Evolutionary conservation across 92 coral and sea anemone genomes (phyloP).

Genomic region (Anthopleura xanthogrammica): DNA sequence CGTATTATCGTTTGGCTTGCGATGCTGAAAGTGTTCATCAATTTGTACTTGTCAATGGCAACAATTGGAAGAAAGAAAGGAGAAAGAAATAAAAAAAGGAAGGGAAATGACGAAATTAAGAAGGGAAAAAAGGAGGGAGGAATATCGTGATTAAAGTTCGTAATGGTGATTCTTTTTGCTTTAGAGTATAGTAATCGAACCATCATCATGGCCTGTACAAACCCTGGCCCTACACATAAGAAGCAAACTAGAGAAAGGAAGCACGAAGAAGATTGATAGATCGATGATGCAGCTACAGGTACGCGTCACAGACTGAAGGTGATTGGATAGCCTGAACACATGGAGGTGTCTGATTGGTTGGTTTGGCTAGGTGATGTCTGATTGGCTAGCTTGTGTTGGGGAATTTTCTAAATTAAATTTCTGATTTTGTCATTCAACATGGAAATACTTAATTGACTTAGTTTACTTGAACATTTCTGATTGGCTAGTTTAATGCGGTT

Average conservation of each 20-base stretch:
- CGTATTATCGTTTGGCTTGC: too few relatives aligned
- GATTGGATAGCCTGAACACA: not conserved
- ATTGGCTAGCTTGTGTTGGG: not conserved
- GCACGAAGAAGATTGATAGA: conserved; percentile 73
- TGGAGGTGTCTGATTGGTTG: not conserved
- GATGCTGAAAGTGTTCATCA: too few relatives aligned
- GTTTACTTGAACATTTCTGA: not conserved
- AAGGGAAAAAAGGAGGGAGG: too few relatives aligned
- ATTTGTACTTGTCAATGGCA: too few relatives aligned
- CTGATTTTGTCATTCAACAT: too few relatives aligned
- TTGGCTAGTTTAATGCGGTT: not conserved
- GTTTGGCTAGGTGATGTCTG: not conserved
- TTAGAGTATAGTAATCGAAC: conserved; percentile 72
- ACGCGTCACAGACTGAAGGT: not conserved
- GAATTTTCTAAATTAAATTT: too few relatives aligned
- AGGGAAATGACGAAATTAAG: too few relatives aligned
- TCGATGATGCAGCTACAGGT: conserved; percentile 99
- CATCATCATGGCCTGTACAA: conserved; percentile 79
- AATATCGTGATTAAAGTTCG: too few relatives aligned
- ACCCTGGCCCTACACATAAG: conserved; percentile 73
- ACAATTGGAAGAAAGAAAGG: too few relatives aligned
- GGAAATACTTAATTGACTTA: not conserved
- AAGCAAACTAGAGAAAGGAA: conserved; percentile 85
- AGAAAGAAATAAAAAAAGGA: too few relatives aligned
- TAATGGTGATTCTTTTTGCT: not conserved